Base-by-base conservation (phyloP, 2,888 invertebrate genomes). In the Hydriomena furcata region DNA sequence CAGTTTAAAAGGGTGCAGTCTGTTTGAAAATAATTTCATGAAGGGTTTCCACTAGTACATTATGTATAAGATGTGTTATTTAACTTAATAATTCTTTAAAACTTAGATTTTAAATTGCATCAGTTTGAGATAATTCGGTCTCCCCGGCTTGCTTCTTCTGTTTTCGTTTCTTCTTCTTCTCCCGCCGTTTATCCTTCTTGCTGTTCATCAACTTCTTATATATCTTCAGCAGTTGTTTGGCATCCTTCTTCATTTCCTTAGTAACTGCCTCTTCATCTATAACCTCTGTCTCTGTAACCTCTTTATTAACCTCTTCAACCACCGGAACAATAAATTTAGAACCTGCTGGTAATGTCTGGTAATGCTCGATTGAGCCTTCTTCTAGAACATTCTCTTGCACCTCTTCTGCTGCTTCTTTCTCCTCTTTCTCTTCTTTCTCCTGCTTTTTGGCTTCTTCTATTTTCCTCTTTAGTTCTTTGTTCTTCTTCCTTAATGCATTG, bases 401-500 rank as follows among this genome's bases (percentile, higher is more conserved):
- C 17, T 17, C 17, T 2, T 3, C 17, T 17, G 2, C 2, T 17
- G 17, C 17, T 17, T 17, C 61, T 52, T 58, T 77, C 36, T 71
- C 65, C 25, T 58, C 58, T 46, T 51, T 10, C 17, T 55, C 54
- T 47, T 52, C 42, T 1, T 47, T 42, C 20, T 64, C 55, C 30
- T 31, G 40, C 3, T 41, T 47, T 52, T 79, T 80, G 6, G 72
- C 68, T 38, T 83, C 74, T 56, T 76, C 74, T 34, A 91, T 55
- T 44, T 84, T 89, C 52, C 71, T 82, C 58, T 90, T 91, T 1
- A 91, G 58, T 48, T 91, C 81, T 62, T 71, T 88, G 58, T 92
- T 92, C 67, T 93, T 93, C 61, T 92, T 92, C 52, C 93, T 79
- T n/a, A 93, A 73, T 10, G 92, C 92, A 58, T 93, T 93, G 0